Evolutionary conservation across 2,888 invertebrate genomes (phyloP).

Genomic region (Linnaemya tessellans): DNA sequence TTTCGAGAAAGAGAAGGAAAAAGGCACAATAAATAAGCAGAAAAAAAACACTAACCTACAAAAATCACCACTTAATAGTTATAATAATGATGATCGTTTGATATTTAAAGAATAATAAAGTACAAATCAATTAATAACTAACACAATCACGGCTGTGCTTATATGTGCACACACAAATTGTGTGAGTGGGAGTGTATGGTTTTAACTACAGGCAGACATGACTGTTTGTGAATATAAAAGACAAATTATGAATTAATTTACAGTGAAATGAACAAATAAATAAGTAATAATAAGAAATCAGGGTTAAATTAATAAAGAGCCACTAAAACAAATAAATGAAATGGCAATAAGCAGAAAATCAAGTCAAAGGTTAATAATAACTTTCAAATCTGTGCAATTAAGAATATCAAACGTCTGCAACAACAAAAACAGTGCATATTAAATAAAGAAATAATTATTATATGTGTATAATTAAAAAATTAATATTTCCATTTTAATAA

Average conservation of each 20-base stretch:
- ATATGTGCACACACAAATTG: neutral
- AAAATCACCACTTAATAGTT: conserved; percentile 49
- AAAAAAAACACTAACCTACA: conserved; percentile 44
- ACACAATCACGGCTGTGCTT: conserved; percentile 7
- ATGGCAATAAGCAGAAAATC: conserved; percentile 1
- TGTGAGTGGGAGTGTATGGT: neutral
- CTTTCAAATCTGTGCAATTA: conserved; percentile 12
- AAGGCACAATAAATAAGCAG: neutral
- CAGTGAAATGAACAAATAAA: conserved; percentile 60
- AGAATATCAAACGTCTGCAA: conserved; percentile 6
- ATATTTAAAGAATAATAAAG: conserved; percentile 63
- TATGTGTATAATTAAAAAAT: too few species aligned
- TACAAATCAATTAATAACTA: conserved; percentile 68
- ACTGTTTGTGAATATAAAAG: conserved; percentile 25
- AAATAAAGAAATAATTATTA: neutral
- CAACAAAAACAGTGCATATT: neutral
- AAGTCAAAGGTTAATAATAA: neutral
- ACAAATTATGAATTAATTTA: conserved; percentile 69
- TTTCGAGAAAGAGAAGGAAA: conserved; percentile 6
- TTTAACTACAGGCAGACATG: neutral
- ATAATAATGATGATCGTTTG: conserved; percentile 51
- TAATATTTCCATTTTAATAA: neutral
- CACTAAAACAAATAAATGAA: conserved; percentile 55
- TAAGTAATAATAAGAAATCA: conserved; percentile 75
- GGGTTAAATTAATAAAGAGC: conserved; percentile 80